Percentiles rank a stretch among this genome's conserved stretches.
Conservation (phyloP, 2,888 invertebrate genomes). For the Agonum fuliginosum region DNA sequence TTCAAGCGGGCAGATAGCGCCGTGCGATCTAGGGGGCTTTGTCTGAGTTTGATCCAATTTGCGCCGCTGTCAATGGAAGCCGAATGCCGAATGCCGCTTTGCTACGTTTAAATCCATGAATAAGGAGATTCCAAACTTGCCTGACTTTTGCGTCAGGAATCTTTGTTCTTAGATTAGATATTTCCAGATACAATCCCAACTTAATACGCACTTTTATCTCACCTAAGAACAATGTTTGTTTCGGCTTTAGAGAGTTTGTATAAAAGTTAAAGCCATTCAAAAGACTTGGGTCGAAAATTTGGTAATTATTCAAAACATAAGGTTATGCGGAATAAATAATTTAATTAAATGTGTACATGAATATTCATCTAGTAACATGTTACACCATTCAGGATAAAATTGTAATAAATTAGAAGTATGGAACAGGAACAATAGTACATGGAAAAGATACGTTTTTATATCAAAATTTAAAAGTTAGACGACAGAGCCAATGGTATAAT, state of each 20-base stretch:
- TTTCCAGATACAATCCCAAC: conserved; percentile 8
- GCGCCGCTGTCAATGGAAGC: conserved; percentile 36
- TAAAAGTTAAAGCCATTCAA: neutral
- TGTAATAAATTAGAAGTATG: too few species aligned
- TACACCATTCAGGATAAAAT: too few species aligned
- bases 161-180: conserved; percentile 31
- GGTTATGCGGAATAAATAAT: too few species aligned
- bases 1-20: conserved; percentile 4
- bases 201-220: conserved; percentile 28
- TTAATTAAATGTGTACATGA: too few species aligned
- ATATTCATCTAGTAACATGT: too few species aligned
- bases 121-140: conserved; percentile 33
- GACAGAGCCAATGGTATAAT: too few species aligned
- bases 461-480: too few species aligned
- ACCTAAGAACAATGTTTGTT: conserved; percentile 1
- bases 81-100: neutral
- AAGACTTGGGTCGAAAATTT: too few species aligned
- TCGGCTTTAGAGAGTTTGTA: neutral
- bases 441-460: too few species aligned
- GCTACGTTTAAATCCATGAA: conserved; percentile 28
- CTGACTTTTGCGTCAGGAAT: conserved; percentile 27
- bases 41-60: conserved; percentile 48
- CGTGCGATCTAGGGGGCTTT: conserved; percentile 29
- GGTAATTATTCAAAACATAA: too few species aligned
- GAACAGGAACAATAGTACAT: too few species aligned